Conservation (phyloP, 2,797 vertebrate species). For the Rhynchotus rufescens region DNA sequence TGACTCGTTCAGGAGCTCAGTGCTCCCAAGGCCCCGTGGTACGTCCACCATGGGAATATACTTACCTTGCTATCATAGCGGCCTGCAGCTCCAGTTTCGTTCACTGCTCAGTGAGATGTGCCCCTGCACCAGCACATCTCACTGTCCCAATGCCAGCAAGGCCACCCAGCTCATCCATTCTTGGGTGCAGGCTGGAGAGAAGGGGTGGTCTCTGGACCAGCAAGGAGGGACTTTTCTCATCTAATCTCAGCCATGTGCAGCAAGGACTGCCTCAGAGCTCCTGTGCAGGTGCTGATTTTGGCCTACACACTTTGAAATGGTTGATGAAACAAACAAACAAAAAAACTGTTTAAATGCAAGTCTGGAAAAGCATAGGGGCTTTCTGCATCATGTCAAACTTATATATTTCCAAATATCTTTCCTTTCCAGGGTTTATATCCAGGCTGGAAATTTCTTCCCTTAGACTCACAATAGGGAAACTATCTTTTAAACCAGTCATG, state of each 20-base stretch:
- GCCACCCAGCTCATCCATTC: neutral
- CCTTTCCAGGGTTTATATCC: neutral
- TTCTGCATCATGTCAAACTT: neutral
- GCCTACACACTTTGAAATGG: neutral
- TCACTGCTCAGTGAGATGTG: neutral
- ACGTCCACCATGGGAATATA: neutral
- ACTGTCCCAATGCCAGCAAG: rapidly evolving
- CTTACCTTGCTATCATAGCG: rapidly evolving
- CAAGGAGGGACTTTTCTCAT: neutral
- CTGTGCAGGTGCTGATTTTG: neutral
- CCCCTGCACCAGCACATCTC: rapidly evolving
- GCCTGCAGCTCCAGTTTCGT: neutral
- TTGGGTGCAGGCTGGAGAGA: neutral
- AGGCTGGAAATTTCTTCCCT: neutral
- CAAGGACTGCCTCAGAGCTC: neutral
- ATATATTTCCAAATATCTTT: no score
- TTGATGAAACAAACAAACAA: no score
- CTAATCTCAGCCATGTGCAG: neutral
- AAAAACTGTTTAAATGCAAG: neutral
- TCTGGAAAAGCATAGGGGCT: neutral
- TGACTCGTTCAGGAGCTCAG: neutral
- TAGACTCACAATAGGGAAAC: neutral
- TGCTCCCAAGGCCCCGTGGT: rapidly evolving
- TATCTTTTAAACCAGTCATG: neutral
- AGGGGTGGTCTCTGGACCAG: neutral